These are phyloP conservation scores for Macrostomum lignano DNA, from an alignment of 1,140 invertebrate species.

Conservation along the genomic window DNA sequence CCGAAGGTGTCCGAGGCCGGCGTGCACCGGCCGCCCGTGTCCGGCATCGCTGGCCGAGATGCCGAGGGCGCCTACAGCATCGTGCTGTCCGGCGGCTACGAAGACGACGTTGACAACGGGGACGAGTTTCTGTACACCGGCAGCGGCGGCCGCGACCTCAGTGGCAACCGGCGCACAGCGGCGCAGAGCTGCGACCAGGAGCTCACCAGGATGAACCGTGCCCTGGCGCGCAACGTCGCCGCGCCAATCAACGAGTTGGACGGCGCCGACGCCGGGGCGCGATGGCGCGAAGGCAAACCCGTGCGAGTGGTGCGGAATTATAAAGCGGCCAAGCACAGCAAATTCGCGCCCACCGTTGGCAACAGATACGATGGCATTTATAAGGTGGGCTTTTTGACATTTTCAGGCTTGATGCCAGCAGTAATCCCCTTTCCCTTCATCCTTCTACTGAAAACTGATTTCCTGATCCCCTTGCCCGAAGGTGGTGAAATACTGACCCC, in stretches of 20 bases:
- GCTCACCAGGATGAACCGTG: slow-evolving; percentile 46
- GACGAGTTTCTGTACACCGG: slow-evolving; percentile 54
- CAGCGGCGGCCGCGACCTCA: slow-evolving; percentile 47
- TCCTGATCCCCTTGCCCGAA: too few relatives aligned
- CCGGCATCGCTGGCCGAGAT: slow-evolving; percentile 51
- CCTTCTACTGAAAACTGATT: too few relatives aligned
- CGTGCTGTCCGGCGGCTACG: too few relatives aligned
- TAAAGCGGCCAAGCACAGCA: slow-evolving; percentile 41
- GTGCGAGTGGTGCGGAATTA: slow-evolving; percentile 48
- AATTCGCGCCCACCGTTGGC: slow-evolving; percentile 47
- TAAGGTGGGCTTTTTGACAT: slow-evolving; percentile 18
- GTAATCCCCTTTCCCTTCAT: too few relatives aligned
- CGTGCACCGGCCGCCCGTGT: slow-evolving; percentile 48
- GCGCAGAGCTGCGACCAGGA: slow-evolving; percentile 50
- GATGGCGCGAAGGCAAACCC: slow-evolving; percentile 46
- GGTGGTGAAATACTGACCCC: too few relatives aligned
- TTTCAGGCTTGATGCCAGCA: too few relatives aligned
- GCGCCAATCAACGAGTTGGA: slow-evolving; percentile 34
- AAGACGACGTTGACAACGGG: slow-evolving; percentile 54
- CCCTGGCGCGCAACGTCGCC: slow-evolving; percentile 47
- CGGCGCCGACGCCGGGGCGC: slow-evolving; percentile 40
- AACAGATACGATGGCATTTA: slow-evolving; percentile 32
- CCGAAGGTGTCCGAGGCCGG: slow-evolving; percentile 45
- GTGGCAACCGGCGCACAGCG: slow-evolving; percentile 50
- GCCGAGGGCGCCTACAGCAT: slow-evolving; percentile 51